Evolutionary conservation across 2,888 invertebrate species (phyloP), one percentile per base, ranked within the genome.

Genomic region (Tanypteryx hageni): DNA sequence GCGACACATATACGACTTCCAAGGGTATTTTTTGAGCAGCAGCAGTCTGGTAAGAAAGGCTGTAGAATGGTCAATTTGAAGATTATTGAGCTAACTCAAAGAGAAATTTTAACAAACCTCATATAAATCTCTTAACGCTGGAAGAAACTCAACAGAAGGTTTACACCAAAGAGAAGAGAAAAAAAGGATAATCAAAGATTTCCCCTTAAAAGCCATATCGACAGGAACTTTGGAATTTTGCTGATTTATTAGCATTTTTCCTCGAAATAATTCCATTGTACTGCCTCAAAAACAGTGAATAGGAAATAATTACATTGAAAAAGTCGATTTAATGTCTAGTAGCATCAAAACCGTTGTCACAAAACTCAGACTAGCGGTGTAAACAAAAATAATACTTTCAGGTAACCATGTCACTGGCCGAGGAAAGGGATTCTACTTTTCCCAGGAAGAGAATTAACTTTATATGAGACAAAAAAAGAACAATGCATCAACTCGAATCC

Each of bases 51-150:
- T 68, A 68, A 68, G n/a, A n/a, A 68, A 3, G 22, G 68, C n/a
- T 68, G 44, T 44, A 44, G 3, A 44, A 44, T 44, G 5, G 5
- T 44, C 5, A 44, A 44, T 5, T 44, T 44, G 44, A 44, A 44
- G 44, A 44, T 44, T 44, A 44, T 44, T 44, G 5, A 44, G 44
- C 44, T 44, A 3, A 68, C 16, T 18, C 68, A 68, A n/a, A 68
- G 68, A n/a, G 22, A 68, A n/a, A 68, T 68, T n/a, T 68, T 18
- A 68, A 68, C 68, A 68, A n/a, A 68, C 68, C 68, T 68, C 68
- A 18, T n/a, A 68, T 68, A 68, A 68, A n/a, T 68, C 22, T n/a
- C 22, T 68, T 68, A 68, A n/a, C n/a, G 4, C 68, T n/a, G n/a
- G 22, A 68, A 68, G 18, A 22, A 68, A 68, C n/a, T 68, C 10